Conservation (phyloP, 2,113 vertebrate species). For the Scomber scombrus region DNA sequence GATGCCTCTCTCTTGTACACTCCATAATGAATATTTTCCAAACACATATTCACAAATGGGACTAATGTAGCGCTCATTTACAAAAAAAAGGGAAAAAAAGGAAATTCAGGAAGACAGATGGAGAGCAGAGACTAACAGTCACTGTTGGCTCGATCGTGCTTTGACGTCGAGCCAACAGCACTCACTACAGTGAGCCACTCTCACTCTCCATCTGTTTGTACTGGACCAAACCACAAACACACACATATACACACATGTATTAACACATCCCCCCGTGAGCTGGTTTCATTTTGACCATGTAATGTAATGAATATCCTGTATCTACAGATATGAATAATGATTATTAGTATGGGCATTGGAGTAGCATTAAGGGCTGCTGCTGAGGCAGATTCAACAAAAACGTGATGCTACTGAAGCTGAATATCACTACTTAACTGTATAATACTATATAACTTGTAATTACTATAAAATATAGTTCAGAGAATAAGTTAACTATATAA, state of each 20-base stretch:
- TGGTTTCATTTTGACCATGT: background rate
- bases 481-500: too few species aligned
- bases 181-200: conserved; percentile 14
- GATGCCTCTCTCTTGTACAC: background rate
- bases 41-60: conserved; percentile 9
- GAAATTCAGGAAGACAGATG: conserved; percentile 9
- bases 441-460: too few species aligned
- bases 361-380: background rate
- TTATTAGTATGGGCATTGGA: background rate
- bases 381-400: too few species aligned
- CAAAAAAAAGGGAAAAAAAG: too few species aligned
- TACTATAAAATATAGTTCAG: too few species aligned
- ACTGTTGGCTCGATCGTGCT: conserved; percentile 28
- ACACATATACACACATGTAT: background rate
- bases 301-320: background rate
- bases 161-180: conserved; percentile 20
- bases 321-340: background rate
- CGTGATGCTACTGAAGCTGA: too few species aligned
- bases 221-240: conserved; percentile 5
- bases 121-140: conserved; percentile 38
- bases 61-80: conserved; percentile 1
- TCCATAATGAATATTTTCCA: background rate
- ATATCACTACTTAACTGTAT: too few species aligned
- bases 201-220: conserved; percentile 51
- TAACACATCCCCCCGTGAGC: background rate